Conservation (phyloP, 2,113 vertebrate genomes). For the Ploceus nigricollis region DNA sequence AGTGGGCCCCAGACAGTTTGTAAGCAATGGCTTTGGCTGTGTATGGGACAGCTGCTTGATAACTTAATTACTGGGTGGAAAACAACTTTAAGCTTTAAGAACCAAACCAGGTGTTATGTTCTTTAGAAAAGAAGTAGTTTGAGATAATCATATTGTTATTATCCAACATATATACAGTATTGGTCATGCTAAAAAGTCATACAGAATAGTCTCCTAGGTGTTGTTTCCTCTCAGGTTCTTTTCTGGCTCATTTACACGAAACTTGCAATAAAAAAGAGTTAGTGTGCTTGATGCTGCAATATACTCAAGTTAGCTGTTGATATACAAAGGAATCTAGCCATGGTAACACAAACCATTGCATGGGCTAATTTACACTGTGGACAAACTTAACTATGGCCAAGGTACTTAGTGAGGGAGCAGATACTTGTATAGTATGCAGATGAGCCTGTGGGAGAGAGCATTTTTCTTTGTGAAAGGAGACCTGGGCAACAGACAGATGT, state of each 20-base stretch:
- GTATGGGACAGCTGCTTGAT: neutral
- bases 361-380: neutral
- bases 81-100: neutral
- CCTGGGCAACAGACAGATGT: conserved; percentile 1
- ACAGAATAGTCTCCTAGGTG: neutral
- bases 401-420: neutral
- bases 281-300: neutral
- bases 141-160: neutral
- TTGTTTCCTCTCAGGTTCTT: neutral
- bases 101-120: neutral
- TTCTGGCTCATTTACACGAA: neutral
- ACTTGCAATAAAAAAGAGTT: neutral
- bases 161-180: neutral
- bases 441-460: neutral
- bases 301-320: neutral
- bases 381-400: neutral
- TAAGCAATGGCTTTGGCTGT: neutral
- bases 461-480: neutral
- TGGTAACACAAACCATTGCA: neutral
- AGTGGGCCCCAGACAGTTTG: neutral
- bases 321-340: neutral
- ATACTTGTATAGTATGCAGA: neutral
- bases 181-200: neutral
- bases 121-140: neutral
- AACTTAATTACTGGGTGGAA: neutral